Evolutionary conservation across 2,113 vertebrate genomes (phyloP).

Genomic region (Alethe castanea): DNA sequence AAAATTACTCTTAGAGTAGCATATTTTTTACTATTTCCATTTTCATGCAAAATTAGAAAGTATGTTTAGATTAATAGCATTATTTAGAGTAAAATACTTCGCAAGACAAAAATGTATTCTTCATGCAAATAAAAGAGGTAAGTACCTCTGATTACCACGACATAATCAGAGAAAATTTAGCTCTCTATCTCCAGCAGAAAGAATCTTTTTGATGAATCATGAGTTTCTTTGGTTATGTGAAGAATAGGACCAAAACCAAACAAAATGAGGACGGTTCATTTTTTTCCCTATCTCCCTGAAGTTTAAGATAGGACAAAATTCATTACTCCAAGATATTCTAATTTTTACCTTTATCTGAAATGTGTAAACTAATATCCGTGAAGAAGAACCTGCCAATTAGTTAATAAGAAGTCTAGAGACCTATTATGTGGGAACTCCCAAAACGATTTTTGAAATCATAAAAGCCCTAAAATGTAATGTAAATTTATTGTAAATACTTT

Average conservation of each 20-base stretch:
- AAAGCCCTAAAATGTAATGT: background rate
- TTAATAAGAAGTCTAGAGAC: background rate
- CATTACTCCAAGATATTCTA: background rate
- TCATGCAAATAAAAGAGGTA: background rate
- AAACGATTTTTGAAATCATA: background rate
- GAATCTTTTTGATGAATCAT: background rate
- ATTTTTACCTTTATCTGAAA: background rate
- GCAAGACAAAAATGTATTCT: background rate
- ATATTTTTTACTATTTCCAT: background rate
- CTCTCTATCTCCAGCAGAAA: background rate
- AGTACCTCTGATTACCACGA: background rate
- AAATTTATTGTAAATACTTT: conserved; percentile 13
- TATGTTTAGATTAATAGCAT: background rate
- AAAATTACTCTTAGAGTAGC: background rate
- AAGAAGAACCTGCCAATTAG: background rate
- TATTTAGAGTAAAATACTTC: background rate
- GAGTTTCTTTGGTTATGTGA: background rate
- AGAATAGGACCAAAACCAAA: background rate
- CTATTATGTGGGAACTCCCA: background rate
- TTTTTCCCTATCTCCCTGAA: background rate
- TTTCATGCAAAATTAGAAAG: background rate
- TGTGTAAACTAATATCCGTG: background rate
- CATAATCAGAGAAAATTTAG: background rate
- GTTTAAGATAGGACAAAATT: background rate
- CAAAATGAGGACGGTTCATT: background rate